Evolutionary conservation across 2,888 invertebrate genomes (phyloP), one percentile per base, ranked within the genome.

Genomic region (Netelia melanura): DNA sequence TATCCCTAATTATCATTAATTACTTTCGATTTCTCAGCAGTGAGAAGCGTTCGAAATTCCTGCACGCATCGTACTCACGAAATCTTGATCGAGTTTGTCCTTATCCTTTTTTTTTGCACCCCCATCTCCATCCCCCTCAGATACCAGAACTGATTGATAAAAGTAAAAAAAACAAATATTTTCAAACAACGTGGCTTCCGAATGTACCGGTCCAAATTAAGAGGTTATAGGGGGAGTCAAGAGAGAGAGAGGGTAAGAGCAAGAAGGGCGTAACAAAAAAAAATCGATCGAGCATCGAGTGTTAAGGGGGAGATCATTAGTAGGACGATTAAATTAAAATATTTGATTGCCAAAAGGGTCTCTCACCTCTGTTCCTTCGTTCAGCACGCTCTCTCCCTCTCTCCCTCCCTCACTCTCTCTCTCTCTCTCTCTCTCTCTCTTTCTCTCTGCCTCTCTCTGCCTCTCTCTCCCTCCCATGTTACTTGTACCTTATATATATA

Each of bases 261-360:
- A 25, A 74, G 65, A 72, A 67, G 71, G 38, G 75, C 81, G 56
- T 86, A 86, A 87, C 81, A 89, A 87, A 88, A 87, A 82, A 89
- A 87, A 88, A 87, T 87, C 86, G 87, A 38, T 38, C 88, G 86
- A 85, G 44, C 52, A 86, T 85, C 77, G 86, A 88, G 87, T 89
- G 90, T 88, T 38, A 88, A 90, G 90, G 83, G 87, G 87, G 38
- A 38, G 86, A 89, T 91, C 92, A 91, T 93, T 92, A 92, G 92
- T 89, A 89, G 87, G 86, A 56, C 90, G 91, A 93, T 93, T 91
- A 88, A 93, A 93, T 93, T 93, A 93, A 93, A 93, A 93, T 93
- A 93, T 93, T 93, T 93, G 92, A 93, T 93, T 93, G 93, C 92
- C 90, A 74, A 88, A 89, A 86, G 87, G 86, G 81, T 77, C 80